These are phyloP conservation scores for Agrochola circellaris DNA, from an alignment of 2,888 invertebrate species.

Conservation along the genomic window DNA sequence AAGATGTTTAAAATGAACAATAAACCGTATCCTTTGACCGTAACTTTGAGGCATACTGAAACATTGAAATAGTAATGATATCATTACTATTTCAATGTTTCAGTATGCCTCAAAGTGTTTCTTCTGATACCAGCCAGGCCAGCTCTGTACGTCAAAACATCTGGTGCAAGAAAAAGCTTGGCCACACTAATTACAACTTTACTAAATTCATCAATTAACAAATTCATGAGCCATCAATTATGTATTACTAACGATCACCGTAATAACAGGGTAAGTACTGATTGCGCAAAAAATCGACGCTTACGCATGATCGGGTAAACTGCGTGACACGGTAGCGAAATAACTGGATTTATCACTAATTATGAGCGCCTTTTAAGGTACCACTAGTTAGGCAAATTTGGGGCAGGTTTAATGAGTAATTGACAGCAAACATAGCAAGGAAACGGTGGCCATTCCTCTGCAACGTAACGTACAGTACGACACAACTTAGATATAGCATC, in stretches of 20 bases:
- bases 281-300: slow-evolving; percentile 45
- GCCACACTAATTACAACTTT: background rate
- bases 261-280: slow-evolving; percentile 35
- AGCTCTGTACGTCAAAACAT: background rate
- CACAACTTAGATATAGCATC: too few relatives aligned
- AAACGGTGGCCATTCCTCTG: slow-evolving; percentile 13
- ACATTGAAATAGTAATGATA: background rate
- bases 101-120: background rate
- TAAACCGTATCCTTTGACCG: too few relatives aligned
- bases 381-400: slow-evolving; percentile 46
- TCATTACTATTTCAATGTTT: background rate
- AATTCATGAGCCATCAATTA: slow-evolving; percentile 45
- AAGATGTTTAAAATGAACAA: too few relatives aligned
- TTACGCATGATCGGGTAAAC: slow-evolving; percentile 49
- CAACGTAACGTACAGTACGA: background rate
- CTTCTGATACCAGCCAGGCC: background rate
- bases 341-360: slow-evolving; percentile 60
- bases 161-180: background rate
- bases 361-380: slow-evolving; percentile 47
- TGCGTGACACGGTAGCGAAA: slow-evolving; percentile 50
- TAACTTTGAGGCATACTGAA: too few relatives aligned
- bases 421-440: slow-evolving; percentile 8
- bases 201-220: slow-evolving; percentile 34
- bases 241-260: slow-evolving; percentile 37
- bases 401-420: slow-evolving; percentile 34